Conservation (phyloP, 2,113 vertebrate species). For the Daboia siamensis region DNA sequence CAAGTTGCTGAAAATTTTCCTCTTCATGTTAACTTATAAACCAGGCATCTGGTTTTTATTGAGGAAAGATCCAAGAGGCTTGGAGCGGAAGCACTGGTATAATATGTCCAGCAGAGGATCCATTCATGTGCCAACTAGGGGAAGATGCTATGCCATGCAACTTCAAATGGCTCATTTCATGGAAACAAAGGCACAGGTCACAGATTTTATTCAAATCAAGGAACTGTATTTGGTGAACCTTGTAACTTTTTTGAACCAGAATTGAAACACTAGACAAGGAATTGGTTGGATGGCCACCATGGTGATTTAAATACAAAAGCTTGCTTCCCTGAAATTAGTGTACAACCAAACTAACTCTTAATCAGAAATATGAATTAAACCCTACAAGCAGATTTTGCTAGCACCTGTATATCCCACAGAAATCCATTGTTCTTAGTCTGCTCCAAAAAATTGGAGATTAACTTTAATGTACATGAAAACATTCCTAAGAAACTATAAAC, state of each 20-base stretch:
- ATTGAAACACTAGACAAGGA: neutral
- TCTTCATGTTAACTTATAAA: neutral
- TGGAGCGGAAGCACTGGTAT: neutral
- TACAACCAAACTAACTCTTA: fast-evolving
- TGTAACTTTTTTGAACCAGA: neutral
- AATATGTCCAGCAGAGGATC: neutral
- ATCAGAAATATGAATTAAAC: neutral
- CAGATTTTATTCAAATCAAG: neutral
- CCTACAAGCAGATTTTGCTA: neutral
- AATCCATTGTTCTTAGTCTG: slow-evolving; percentile 13
- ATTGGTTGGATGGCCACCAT: neutral
- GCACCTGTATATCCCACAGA: neutral
- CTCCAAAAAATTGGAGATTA: slow-evolving; percentile 28
- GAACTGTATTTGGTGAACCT: neutral
- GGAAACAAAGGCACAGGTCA: neutral
- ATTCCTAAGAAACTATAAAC: slow-evolving; percentile 23
- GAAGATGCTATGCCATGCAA: neutral
- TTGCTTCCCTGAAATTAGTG: slow-evolving; percentile 14
- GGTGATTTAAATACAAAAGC: neutral
- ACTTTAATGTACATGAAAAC: slow-evolving; percentile 42
- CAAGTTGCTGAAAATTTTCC: neutral
- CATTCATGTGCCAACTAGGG: neutral
- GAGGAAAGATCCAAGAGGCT: neutral
- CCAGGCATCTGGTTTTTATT: neutral
- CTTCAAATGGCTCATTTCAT: neutral